Base-by-base conservation (phyloP, 2,888 invertebrate species). In the Macrophya annulata region DNA sequence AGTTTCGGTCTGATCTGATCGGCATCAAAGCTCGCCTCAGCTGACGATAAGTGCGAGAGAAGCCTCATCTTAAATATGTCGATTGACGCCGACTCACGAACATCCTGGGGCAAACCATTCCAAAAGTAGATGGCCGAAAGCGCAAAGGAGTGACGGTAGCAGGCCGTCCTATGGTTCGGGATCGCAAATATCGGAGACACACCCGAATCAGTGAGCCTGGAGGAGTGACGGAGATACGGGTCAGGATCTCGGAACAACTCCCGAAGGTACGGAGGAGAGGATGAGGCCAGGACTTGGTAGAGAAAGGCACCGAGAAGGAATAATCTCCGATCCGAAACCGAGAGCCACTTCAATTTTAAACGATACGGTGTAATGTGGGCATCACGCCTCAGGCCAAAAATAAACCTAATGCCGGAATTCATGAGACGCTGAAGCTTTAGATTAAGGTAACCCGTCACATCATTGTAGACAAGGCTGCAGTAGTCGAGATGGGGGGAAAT, bases 121-220 rank as follows among this genome's bases (percentile, higher is more conserved):
- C 85, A 83, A 0, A 86, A 51, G 17, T 85, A 79, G 17, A 83
- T n/a, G 4, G 77, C 65, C 0, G 76, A 45, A 1, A 85, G 55
- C 1, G 15, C 31, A 25, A 86, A 83, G 10, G 84, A 84, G n/a
- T 81, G 71, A 3, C 51, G 79, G 12, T 71, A 81, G 4, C 62
- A 37, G 4, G 4, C 10, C 9, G 83, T 85, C 8, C 83, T 45
- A 12, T 62, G 65, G n/a, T 4, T 12, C 2, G 85, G 83, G n/a
- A 85, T 40, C 10, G 15, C 21, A 45, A 85, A 82, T 4, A 0
- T 6, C 12, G 25, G n/a, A 25, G 31, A 10, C 0, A 4, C 0
- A n/a, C 25, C n/a, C 1, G 65, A 21, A 1, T 10, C 31, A 1
- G 21, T 31, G 9, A 65, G 31, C 25, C 65, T 65, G 0, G 21